Conservation (phyloP, 2,888 invertebrate genomes). For the Stramonita haemastoma region DNA sequence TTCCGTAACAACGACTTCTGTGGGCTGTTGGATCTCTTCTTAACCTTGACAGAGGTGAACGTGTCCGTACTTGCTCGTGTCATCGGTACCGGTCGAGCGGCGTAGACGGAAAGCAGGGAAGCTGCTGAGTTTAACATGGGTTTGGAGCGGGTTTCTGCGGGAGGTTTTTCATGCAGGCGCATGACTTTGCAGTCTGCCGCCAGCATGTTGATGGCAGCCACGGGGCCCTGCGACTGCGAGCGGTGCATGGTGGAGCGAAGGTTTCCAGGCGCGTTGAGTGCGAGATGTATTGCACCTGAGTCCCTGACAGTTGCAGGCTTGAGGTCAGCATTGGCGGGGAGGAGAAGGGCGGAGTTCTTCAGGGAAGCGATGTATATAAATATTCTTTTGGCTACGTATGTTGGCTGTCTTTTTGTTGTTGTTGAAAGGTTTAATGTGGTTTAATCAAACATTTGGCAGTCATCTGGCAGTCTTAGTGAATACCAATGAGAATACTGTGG, state of each 20-base stretch:
- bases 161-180: conserved; percentile 21
- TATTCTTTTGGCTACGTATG: too few relatives aligned
- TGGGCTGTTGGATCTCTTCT: neutral
- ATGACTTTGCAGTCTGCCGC: conserved; percentile 25
- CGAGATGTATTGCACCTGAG: conserved; percentile 19
- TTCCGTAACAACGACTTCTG: conserved; percentile 14
- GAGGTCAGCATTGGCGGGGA: conserved; percentile 10
- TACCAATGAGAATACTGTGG: too few relatives aligned
- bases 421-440: too few relatives aligned
- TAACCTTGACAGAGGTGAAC: neutral
- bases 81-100: neutral
- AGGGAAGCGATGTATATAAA: too few relatives aligned
- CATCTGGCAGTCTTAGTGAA: too few relatives aligned
- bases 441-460: too few relatives aligned
- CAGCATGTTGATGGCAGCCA: conserved; percentile 23
- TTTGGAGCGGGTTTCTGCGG: neutral
- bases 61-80: neutral
- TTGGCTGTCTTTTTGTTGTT: too few relatives aligned
- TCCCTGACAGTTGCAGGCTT: conserved; percentile 15
- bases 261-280: conserved; percentile 22
- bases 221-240: neutral
- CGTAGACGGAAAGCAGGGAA: conserved; percentile 24
- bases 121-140: neutral
- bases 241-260: conserved; percentile 5
- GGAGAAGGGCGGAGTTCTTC: too few relatives aligned